Evolutionary conservation across 2,113 vertebrate species (phyloP).

Genomic region (Mastomys coucha): DNA sequence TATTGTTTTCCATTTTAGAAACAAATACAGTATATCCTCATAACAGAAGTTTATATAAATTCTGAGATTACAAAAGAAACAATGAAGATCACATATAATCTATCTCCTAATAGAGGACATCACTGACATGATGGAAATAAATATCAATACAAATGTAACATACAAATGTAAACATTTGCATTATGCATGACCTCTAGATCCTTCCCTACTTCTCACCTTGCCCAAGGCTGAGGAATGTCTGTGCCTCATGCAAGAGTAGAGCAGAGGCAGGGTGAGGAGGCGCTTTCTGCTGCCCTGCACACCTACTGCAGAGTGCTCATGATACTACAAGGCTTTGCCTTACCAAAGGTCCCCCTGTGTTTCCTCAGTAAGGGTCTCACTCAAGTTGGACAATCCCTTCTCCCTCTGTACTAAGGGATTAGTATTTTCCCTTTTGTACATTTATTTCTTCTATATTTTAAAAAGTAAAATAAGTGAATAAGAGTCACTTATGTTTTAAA

Average conservation of each 20-base stretch:
- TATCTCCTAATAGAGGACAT: not conserved
- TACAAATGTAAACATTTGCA: not conserved
- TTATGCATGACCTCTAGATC: not conserved
- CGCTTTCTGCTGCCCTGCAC: accelerated
- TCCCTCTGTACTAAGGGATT: not conserved
- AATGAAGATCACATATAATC: not conserved
- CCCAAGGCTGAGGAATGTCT: not conserved
- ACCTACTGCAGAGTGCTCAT: accelerated
- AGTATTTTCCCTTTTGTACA: not conserved
- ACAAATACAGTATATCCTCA: constrained; percentile 3
- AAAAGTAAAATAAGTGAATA: not conserved
- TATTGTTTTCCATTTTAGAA: constrained; percentile 44
- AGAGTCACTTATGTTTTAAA: not conserved
- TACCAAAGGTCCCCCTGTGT: not conserved
- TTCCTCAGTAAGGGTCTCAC: not conserved
- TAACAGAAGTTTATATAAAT: constrained; percentile 22
- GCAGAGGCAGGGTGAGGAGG: not conserved
- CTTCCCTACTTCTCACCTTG: not conserved
- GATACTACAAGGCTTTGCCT: not conserved
- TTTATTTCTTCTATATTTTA: not conserved
- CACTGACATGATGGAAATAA: not conserved
- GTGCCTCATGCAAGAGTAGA: not conserved
- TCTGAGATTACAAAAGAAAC: constrained; percentile 45
- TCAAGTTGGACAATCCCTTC: not conserved
- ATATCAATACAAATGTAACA: too few relatives aligned